Base-by-base conservation (phyloP, 2,113 vertebrate genomes). In the Chloropsis hardwickii region DNA sequence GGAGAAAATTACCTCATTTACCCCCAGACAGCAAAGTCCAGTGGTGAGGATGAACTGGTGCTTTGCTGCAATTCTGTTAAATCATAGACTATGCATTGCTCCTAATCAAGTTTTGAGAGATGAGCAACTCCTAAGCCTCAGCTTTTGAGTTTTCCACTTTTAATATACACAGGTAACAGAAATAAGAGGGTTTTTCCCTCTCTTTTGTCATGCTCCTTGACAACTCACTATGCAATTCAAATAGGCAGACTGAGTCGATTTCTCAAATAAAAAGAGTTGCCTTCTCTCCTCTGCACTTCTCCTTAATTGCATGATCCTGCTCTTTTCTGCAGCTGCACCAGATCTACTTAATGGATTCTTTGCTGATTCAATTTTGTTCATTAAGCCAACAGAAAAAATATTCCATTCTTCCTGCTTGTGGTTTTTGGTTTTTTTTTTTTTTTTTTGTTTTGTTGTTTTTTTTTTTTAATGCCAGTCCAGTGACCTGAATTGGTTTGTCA, bases 281-380 rank as follows among this genome's bases (percentile, higher is more conserved):
- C 14, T 62, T 69, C 51, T n/a, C 29, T 81, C 28, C 25, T 61
- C n/a, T 71, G 11, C 31, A 13, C 2, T 60, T 81, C 51, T 88
- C 39, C n/a, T 40, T 66, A 48, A 62, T 18, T 81, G 33, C 16
- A 47, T 51, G 72, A 35, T 78, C 62, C 53, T 40, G 17, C 37
- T 81, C 61, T 82, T 87, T 88, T 78, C 56, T 79, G n/a, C 3
- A 16, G 16, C 51, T 87, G 81, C 47, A 60, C 16, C 60, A 51
- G 57, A 40, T 40, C 27, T 76, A 65, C 37, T 76, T n/a, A 90
- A 35, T 31, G 83, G 60, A 83, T 86, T 81, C n/a, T 83, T 70
- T 73, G 28, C 80, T 91, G 85, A 94, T 88, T 93, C 53, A 80
- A 35, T 88, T 90, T 93, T 81, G 22, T 82, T 88, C 42, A 92